A percentile compares a stretch with the other conserved stretches of the same genome.
These are phyloP conservation scores for Poecilobothrus nobilitatus DNA, from an alignment of 2,888 invertebrate genomes.

Conservation along the genomic window DNA sequence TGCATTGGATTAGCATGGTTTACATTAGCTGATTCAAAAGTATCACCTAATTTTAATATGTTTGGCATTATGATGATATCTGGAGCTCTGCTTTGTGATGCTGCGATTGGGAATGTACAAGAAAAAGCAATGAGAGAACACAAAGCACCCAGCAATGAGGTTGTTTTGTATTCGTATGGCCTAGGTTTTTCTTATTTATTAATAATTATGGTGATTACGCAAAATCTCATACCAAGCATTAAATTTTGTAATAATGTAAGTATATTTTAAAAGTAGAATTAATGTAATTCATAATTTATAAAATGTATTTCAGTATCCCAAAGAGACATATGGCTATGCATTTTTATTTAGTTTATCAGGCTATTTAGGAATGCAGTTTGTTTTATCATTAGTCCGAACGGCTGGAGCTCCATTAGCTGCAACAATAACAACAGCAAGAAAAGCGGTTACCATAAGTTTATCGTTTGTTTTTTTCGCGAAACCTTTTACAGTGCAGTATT, in stretches of 20 bases:
- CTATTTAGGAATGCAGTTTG: constrained; percentile 88
- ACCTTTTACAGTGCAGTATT: constrained; percentile 87
- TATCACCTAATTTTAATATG: constrained; percentile 64
- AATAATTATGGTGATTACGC: constrained; percentile 60
- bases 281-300: neutral
- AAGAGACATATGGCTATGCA: constrained; percentile 74
- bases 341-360: constrained; percentile 80
- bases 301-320: constrained; percentile 52
- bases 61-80: constrained; percentile 68
- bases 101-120: constrained; percentile 92
- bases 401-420: constrained; percentile 90
- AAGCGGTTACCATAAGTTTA: constrained; percentile 84
- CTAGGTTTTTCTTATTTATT: constrained; percentile 79
- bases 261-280: constrained; percentile 17
- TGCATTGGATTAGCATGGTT: constrained; percentile 85
- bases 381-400: constrained; percentile 77
- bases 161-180: constrained; percentile 85
- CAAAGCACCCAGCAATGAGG: constrained; percentile 79
- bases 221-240: constrained; percentile 66
- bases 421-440: constrained; percentile 83
- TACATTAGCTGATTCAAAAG: constrained; percentile 70
- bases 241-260: constrained; percentile 67
- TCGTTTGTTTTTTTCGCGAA: constrained; percentile 92
- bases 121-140: constrained; percentile 86
- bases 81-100: constrained; percentile 84